These are phyloP conservation scores for Paedocypris sp. DNA, from an alignment of 2,113 vertebrate species.

Conservation along the genomic window DNA sequence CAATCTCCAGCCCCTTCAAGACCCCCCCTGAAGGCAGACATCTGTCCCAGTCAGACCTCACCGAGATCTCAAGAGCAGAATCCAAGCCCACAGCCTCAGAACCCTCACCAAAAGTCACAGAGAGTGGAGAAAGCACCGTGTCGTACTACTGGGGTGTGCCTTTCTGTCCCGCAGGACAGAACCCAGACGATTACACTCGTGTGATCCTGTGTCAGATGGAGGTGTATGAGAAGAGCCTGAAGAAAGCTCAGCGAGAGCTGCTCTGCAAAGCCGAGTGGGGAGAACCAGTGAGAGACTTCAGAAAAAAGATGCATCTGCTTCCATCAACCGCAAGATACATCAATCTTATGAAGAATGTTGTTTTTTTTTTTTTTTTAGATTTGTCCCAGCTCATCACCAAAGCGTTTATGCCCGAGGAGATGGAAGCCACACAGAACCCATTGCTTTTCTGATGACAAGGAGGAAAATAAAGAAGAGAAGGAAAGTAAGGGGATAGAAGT, in stretches of 20 bases:
- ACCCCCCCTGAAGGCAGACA: background rate
- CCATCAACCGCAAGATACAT: background rate
- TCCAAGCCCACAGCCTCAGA: background rate
- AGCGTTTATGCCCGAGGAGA: constrained; percentile 3
- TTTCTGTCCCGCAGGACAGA: constrained; percentile 81
- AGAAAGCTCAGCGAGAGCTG: constrained; percentile 75
- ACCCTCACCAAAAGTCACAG: background rate
- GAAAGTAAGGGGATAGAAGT: constrained; percentile 36
- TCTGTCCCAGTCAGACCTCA: background rate
- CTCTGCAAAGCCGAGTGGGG: constrained; percentile 79
- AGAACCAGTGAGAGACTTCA: constrained; percentile 44
- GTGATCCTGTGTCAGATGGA: constrained; percentile 91
- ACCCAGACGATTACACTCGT: constrained; percentile 81
- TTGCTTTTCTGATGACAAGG: constrained; percentile 42
- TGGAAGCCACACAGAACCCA: constrained; percentile 27
- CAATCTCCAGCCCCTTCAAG: background rate
- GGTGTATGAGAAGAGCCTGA: constrained; percentile 84
- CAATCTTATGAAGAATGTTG: background rate
- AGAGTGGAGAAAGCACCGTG: constrained; percentile 47
- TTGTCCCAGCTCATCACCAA: constrained; percentile 48
- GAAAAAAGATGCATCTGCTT: too few species aligned
- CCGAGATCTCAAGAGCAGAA: background rate
- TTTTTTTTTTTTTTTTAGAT: constrained; percentile 38
- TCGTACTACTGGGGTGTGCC: constrained; percentile 94
- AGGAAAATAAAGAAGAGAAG: constrained; percentile 23